Base-by-base conservation (phyloP, 2,113 vertebrate species). In the Phalacrocorax carbo region DNA sequence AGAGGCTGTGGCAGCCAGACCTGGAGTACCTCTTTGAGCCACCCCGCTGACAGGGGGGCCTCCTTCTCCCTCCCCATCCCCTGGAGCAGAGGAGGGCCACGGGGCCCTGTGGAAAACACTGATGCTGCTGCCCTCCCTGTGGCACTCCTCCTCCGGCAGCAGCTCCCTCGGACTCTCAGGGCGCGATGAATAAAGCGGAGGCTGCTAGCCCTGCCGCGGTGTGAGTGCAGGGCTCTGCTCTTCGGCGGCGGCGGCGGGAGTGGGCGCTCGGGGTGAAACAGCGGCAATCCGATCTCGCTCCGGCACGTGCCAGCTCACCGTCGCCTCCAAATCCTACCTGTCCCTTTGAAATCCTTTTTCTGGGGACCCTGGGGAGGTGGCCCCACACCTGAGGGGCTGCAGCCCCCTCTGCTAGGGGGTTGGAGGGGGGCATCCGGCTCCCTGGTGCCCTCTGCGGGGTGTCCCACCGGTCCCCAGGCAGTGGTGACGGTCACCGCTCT, bases 1-100 rank as follows among this genome's bases (percentile, higher is more conserved):
- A 99, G 95, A 98, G 98, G 92, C 97, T 98, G 55, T 91, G 96
- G 16, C 98, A 98, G 80, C 98, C 98, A 0, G 98, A 98, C 90
- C 95, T 99, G 10, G 98, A 99, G 15, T 98, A 98, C 66, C 98
- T 98, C 29, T 98, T 98, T 10, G 97, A 98, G 90, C 69, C 96
- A 1, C 48, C 79, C 0, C 42, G 0, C 29, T 98, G 93, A 97
- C 3, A 5, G 13, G 1, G 11, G 27, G 22, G 11, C 42, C 0
- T 0, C 27, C 9, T 40, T 44, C 34, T 21, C 32, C 18, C 8
- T 15, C 44, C 48, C 54, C 54, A 0, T 19, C 51, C 22, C 44
- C 44, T 14, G 88, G 46, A 34, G 54, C 4, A 15, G 30, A 4
- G 0, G 7, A 23, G 23, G 66, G 27, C 14, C 42, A 3, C 1